These are phyloP conservation scores for Neolamprologus devosi DNA, from an alignment of 2,113 vertebrate genomes.

Conservation along the genomic window DNA sequence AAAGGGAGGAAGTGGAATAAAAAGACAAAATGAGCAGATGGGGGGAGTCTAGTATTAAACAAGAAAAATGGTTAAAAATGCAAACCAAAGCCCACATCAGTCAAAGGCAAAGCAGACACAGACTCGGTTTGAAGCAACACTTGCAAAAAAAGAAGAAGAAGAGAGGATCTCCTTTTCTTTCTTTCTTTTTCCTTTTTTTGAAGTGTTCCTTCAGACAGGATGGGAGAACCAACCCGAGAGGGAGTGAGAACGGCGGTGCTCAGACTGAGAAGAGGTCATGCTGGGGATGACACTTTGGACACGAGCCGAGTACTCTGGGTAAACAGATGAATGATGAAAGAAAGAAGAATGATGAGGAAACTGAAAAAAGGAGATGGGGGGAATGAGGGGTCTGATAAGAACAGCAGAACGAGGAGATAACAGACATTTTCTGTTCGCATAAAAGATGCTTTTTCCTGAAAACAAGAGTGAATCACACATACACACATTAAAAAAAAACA, in stretches of 20 bases:
- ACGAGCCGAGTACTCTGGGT: conserved; percentile 87
- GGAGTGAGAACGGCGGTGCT: conserved; percentile 79
- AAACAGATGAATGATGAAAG: conserved; percentile 56
- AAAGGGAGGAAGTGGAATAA: not conserved
- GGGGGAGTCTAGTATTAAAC: not conserved
- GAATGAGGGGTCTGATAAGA: not conserved
- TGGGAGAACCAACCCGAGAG: conserved; percentile 81
- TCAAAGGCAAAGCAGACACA: conserved; percentile 6
- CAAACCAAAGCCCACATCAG: conserved; percentile 23
- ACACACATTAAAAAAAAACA: not conserved
- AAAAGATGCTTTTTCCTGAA: not conserved
- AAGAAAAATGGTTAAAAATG: not conserved
- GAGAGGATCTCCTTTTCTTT: not conserved
- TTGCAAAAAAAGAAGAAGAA: not conserved
- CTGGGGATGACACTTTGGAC: conserved; percentile 76
- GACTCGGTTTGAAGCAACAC: conserved; percentile 17
- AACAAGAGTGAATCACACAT: not conserved
- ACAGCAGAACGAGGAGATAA: not conserved
- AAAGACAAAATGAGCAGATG: not conserved
- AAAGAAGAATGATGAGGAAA: conserved; percentile 57
- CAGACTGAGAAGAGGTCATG: conserved; percentile 70
- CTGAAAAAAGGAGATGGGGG: conserved; percentile 2
- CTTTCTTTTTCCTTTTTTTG: not conserved
- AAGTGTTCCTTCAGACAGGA: conserved; percentile 26
- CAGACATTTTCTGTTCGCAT: not conserved